Evolutionary conservation across 2,113 vertebrate species (phyloP), one percentile per base, ranked within the genome.

Genomic region (Xerus inauris): DNA sequence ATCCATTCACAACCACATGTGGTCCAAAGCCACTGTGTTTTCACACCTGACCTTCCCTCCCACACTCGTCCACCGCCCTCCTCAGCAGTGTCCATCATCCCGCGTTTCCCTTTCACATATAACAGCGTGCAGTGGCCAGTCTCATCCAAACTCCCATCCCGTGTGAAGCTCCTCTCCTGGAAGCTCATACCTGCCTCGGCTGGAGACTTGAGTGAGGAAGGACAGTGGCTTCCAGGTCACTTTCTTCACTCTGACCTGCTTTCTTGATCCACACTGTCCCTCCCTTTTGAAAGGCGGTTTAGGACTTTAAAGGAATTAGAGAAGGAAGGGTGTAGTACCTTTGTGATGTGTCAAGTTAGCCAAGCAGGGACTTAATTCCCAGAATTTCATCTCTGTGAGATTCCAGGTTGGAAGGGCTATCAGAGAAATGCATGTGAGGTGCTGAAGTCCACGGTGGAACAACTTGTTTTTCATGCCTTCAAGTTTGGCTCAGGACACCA

Each of bases 401-500:
- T 42, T 72, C 30, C 19, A 82, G 30, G 38, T 28, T 71, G 45
- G 80, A 87, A 5, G 93, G 13, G 9, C 30, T 59, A 13, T 49
- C 38, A 59, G 20, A n/a, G 42, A 84, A 84, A 84, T 14, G 8
- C 1, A 3, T 22, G 14, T 14, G 6, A 87, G 14, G 22, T 38
- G 12, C 0, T 45, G 47, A 73, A 89, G 24, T 9, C 19, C 45
- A 30, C 12, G n/a, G 19, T 6, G 51, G 49, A 79, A 16, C 22
- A 12, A 0, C 4, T 12, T 75, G 45, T 7, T 30, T 30, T 72
- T 20, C 28, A 9, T 4, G 8, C 4, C 45, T 67, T 84, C 20
- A n/a, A 1, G 0, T 32, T 83, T 65, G 32, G 12, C 10, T 2
- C 38, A 16, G 38, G 6, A 0, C 1, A 0, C 13, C 32, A 57